These are phyloP conservation scores for Typhlomys cinereus DNA, from an alignment of 2,113 vertebrate genomes.

Conservation along the genomic window DNA sequence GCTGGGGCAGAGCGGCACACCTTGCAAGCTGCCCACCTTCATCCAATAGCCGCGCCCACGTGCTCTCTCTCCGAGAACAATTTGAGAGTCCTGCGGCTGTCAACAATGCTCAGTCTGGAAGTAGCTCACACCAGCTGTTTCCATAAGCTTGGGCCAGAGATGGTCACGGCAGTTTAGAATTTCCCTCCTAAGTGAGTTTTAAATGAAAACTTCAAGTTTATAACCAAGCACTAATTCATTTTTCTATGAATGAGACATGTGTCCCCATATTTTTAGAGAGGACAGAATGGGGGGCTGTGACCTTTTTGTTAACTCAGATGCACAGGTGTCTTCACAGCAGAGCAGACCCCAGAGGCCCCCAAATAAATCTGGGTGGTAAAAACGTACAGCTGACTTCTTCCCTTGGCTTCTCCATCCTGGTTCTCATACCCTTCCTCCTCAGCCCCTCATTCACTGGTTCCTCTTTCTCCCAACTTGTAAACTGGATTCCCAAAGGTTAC, in stretches of 20 bases:
- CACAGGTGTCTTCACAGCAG: constrained; percentile 34
- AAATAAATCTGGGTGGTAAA: not conserved
- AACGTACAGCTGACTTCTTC: not conserved
- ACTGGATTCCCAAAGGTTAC: not conserved
- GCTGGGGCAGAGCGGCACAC: not conserved
- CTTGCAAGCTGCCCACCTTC: constrained; percentile 36
- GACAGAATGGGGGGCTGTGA: constrained; percentile 6
- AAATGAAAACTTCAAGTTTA: constrained; percentile 70
- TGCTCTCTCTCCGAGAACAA: constrained; percentile 61
- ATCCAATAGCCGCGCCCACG: constrained; percentile 33
- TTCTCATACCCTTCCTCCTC: not conserved
- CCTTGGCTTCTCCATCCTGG: not conserved
- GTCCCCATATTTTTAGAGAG: not conserved
- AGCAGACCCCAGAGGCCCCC: not conserved
- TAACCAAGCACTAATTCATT: constrained; percentile 69
- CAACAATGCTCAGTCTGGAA: constrained; percentile 42
- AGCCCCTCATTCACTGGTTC: not conserved
- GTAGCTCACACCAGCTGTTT: constrained; percentile 74
- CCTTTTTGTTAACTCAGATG: not conserved
- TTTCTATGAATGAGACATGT: constrained; percentile 43
- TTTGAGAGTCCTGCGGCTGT: constrained; percentile 50
- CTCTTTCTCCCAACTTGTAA: not conserved
- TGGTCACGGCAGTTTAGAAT: constrained; percentile 69
- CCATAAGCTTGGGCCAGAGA: constrained; percentile 67
- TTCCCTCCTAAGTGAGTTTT: constrained; percentile 64